Evolutionary conservation across 2,113 vertebrate species (phyloP), one percentile per base, ranked within the genome.

Genomic region (Lathamus discolor): DNA sequence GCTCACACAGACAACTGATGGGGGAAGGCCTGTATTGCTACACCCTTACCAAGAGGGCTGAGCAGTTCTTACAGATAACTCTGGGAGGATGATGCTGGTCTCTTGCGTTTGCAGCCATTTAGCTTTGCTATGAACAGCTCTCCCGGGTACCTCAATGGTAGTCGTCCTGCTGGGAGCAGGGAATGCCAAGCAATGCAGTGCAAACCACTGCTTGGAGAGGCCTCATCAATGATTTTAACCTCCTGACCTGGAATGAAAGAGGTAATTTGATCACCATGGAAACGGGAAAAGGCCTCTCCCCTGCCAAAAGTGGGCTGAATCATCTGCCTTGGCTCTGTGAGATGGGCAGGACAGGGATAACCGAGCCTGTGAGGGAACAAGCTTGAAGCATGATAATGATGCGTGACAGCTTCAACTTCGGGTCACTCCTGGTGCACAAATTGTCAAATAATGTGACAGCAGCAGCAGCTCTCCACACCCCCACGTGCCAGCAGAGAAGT

Each of bases 1-100:
- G 13, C 18, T 27, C 28, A 6, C 31, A 11, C 1, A n/a, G 29
- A 27, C 57, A 55, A 4, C 6, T 0, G 0, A 12, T 2, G 11
- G 7, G 11, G 24, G 13, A 59, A 46, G 23, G 61, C 19, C 41
- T 4, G 0, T 13, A 3, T 5, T 9, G 49, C 28, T 59, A 7
- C 3, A 0, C 2, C 37, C 67, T 27, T 35, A 18, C 44, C 4
- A 1, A 1, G 2, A 12, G 39, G 19, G 11, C 67, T 62, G 17
- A 59, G 43, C 39, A 6, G 13, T 31, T 28, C 44, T 5, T 15
- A 29, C 35, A 19, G 13, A 3, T 8, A 11, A 1, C 44, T 66
- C 22, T 7, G 33, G 48, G 69, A 55, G 11, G 43, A 22, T 4
- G 25, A 14, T 0, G 10, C n/a, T 2, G n/a, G 41, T n/a, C 73